Evolutionary conservation across 1,140 invertebrate species (phyloP), one percentile per base, ranked within the genome.

Genomic region (Cyphomyrmex costatus): DNA sequence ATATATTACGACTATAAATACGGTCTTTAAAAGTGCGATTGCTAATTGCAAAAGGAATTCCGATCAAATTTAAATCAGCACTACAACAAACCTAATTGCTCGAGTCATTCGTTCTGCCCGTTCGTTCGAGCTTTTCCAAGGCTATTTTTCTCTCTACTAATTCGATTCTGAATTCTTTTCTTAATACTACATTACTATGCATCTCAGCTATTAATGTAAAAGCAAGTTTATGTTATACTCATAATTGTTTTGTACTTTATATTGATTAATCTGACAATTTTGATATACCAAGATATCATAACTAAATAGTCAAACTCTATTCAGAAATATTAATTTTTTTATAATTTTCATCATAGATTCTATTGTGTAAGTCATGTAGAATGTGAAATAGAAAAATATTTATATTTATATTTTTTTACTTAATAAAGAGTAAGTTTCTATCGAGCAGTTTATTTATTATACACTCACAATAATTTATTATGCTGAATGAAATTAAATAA

Each of bases 1-100:
- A 74, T 51, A 74, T 51, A 19, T 16, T 30, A 46, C 5, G 6
- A 19, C 21, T 46, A 19, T 68, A 68, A 68, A 68, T 68, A 68
- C 36, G 6, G 36, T 14, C 12, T 14, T 68, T 49, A 68, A 12
- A 49, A 49, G 73, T 61, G 51, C 58, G 76, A 70, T 36, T 65
- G 71, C 87, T 89, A 89, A 89, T 89, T 86, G 73, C 84, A 49
- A 70, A 36, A 33, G 71, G 16, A 83, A 86, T 78, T 86, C 71
- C 58, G 42, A 66, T 74, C 76, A 77, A 73, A 89, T 89, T 89
- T 89, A 89, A 89, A 89, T 89, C 65, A 73, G 73, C 88, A 61
- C 87, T 85, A 70, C 84, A 88, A 89, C 84, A 83, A 66, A 86
- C 86, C 84, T 89, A 89, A 89, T 89, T 88, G 77, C 78, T 89